Evolutionary conservation across 2,113 vertebrate genomes (phyloP).

Genomic region (Cettia cetti): DNA sequence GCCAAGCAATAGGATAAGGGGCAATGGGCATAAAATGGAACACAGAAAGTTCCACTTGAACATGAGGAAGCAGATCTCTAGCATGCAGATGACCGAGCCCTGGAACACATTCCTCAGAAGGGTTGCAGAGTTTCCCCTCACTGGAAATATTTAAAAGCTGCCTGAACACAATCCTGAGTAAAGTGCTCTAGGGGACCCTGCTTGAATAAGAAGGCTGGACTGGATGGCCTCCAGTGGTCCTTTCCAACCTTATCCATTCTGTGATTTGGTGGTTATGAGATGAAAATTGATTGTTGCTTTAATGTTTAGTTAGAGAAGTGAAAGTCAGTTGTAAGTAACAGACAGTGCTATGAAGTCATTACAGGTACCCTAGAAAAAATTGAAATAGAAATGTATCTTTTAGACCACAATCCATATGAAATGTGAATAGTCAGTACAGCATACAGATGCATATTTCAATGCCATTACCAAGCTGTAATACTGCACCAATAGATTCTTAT

Average conservation of each 20-base stretch:
- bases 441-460: constrained; percentile 22
- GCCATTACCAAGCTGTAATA: background rate
- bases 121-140: background rate
- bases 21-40: background rate
- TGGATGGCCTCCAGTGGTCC: background rate
- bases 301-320: background rate
- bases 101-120: background rate
- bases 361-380: background rate
- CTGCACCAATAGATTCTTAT: background rate
- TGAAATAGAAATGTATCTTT: constrained; percentile 14
- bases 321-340: background rate
- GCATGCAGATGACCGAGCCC: background rate
- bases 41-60: background rate
- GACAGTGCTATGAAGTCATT: background rate
- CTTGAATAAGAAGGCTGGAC: background rate
- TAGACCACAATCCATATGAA: background rate
- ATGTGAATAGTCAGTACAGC: background rate
- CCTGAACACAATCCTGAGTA: background rate
- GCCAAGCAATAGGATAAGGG: background rate
- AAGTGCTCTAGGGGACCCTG: background rate
- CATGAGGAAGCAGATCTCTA: background rate
- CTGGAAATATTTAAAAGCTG: background rate
- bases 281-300: background rate
- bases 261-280: background rate
- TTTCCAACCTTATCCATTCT: background rate